Evolutionary conservation across 2,888 invertebrate genomes (phyloP).

Genomic region (Platycheirus rosarum): DNA sequence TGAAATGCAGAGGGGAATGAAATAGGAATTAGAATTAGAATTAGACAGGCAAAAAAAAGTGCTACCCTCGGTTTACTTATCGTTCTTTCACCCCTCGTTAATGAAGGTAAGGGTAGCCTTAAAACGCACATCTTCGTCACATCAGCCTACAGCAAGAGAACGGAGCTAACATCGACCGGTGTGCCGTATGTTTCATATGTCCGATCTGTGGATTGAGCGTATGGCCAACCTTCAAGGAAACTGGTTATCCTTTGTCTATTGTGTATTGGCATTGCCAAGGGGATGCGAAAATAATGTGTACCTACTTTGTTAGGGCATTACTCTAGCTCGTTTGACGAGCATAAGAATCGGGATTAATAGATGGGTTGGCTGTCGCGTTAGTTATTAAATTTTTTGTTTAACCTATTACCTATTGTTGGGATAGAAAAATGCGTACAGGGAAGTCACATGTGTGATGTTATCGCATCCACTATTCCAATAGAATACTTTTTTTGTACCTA

Average conservation of each 20-base stretch:
- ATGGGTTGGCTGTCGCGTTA: slow-evolving; percentile 61
- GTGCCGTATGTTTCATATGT: slow-evolving; percentile 62
- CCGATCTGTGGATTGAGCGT: slow-evolving; percentile 68
- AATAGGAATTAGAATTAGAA: slow-evolving; percentile 37
- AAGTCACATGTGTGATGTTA: slow-evolving; percentile 6
- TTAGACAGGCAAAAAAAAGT: slow-evolving; percentile 30
- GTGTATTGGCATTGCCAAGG: slow-evolving; percentile 26
- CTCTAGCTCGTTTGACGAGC: slow-evolving; percentile 55
- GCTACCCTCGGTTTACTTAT: slow-evolving; percentile 66
- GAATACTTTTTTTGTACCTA: neutral
- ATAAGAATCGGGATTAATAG: slow-evolving; percentile 59
- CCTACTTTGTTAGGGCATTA: slow-evolving; percentile 30
- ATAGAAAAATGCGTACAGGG: slow-evolving; percentile 1
- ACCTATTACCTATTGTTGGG: slow-evolving; percentile 14
- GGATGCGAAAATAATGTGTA: slow-evolving; percentile 41
- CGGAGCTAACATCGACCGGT: slow-evolving; percentile 50
- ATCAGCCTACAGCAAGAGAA: slow-evolving; percentile 30
- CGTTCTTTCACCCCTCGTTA: slow-evolving; percentile 72
- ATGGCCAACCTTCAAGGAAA: slow-evolving; percentile 56
- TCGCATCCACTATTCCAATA: slow-evolving; percentile 3
- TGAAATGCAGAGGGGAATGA: slow-evolving; percentile 35
- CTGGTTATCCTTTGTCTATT: slow-evolving; percentile 64
- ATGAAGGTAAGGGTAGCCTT: slow-evolving; percentile 47
- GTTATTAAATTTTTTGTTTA: slow-evolving; percentile 40
- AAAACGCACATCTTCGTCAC: slow-evolving; percentile 60